These are phyloP conservation scores for Mystacornis crossleyi DNA, from an alignment of 2,113 vertebrate species.

Conservation along the genomic window DNA sequence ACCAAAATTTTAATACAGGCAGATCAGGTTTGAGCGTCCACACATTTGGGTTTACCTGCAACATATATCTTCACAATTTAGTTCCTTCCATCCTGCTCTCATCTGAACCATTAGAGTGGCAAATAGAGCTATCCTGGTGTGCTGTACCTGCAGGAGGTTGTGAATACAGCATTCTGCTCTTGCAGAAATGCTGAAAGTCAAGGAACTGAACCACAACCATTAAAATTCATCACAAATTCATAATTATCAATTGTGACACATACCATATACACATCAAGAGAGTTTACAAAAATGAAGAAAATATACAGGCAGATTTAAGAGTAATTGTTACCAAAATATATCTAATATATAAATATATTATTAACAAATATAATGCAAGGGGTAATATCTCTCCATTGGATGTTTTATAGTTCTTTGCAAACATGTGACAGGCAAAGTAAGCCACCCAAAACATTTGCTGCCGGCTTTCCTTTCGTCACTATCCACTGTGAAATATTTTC, in stretches of 20 bases:
- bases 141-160: neutral
- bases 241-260: neutral
- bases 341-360: no score
- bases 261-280: neutral
- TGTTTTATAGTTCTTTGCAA: neutral
- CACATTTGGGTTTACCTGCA: neutral
- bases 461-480: neutral
- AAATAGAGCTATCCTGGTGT: neutral
- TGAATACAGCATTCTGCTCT: neutral
- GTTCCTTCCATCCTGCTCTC: neutral
- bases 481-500: neutral
- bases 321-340: neutral
- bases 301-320: neutral
- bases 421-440: neutral
- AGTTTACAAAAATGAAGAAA: neutral
- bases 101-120: neutral
- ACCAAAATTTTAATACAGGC: neutral
- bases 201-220: neutral
- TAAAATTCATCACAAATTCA: neutral
- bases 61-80: neutral
- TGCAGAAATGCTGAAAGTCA: neutral
- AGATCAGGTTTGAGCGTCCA: neutral
- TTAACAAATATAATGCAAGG: neutral
- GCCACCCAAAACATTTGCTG: neutral
- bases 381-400: neutral